Evolutionary conservation across 2,113 vertebrate genomes (phyloP).

Genomic region (Lates calcarifer): DNA sequence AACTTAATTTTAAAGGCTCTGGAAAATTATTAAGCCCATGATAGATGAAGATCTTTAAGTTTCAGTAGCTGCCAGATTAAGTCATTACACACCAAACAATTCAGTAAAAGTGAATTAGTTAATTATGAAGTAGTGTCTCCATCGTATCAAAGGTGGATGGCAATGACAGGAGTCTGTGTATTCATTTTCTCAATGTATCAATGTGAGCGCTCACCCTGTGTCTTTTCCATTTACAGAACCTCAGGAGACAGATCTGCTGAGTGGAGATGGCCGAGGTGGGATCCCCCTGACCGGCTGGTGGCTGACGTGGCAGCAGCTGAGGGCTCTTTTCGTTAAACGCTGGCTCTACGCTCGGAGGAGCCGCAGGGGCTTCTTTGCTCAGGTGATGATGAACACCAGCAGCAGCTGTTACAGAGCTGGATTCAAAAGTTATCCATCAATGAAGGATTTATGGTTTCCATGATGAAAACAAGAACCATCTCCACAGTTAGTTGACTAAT

Average conservation of each 20-base stretch:
- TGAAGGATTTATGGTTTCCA: neutral
- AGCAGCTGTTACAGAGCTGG: neutral
- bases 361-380: slow-evolving; percentile 87
- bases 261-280: slow-evolving; percentile 45
- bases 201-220: neutral
- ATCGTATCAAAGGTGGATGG: neutral
- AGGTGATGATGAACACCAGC: slow-evolving; percentile 78
- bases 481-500: neutral
- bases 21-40: too few relatives aligned
- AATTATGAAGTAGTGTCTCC: neutral
- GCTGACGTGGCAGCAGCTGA: slow-evolving; percentile 88
- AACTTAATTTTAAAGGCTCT: too few relatives aligned
- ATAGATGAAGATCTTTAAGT: neutral
- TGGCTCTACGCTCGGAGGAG: slow-evolving; percentile 89
- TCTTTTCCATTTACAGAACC: slow-evolving; percentile 67
- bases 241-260: slow-evolving; percentile 84
- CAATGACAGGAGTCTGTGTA: neutral
- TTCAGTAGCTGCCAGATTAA: neutral
- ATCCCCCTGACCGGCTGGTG: slow-evolving; percentile 79
- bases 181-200: neutral
- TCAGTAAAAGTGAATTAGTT: neutral
- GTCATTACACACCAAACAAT: neutral
- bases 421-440: neutral
- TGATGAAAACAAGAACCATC: neutral
- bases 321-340: slow-evolving; percentile 90